Evolutionary conservation across 1,140 invertebrate species (phyloP).

Genomic region (Glomeris maerens): DNA sequence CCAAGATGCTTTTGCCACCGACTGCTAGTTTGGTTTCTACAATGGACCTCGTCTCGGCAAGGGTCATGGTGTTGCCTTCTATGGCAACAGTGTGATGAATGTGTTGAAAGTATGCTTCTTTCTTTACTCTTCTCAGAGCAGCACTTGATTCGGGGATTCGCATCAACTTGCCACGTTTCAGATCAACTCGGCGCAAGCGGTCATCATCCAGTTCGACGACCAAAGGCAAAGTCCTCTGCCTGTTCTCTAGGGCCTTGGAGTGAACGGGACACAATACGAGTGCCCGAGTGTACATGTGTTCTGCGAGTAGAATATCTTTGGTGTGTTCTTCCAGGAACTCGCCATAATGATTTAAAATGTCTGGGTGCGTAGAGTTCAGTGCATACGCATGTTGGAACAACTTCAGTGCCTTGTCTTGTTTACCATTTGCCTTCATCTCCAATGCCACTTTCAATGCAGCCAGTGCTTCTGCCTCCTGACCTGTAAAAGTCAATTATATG

Average conservation of each 20-base stretch:
- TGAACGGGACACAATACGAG: slow-evolving; percentile 69
- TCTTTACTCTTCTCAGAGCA: slow-evolving; percentile 70
- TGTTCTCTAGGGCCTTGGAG: slow-evolving; percentile 58
- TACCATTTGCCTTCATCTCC: slow-evolving; percentile 65
- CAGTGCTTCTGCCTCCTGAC: slow-evolving; percentile 49
- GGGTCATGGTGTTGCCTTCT: slow-evolving; percentile 91
- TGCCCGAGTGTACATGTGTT: slow-evolving; percentile 73
- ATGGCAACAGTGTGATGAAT: slow-evolving; percentile 96
- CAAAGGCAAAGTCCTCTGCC: slow-evolving; percentile 64
- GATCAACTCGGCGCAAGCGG: slow-evolving; percentile 64
- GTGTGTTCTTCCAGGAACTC: slow-evolving; percentile 79
- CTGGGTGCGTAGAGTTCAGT: slow-evolving; percentile 76
- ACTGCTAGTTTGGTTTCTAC: slow-evolving; percentile 86
- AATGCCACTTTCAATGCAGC: slow-evolving; percentile 65
- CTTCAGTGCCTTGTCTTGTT: slow-evolving; percentile 70
- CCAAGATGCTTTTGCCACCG: slow-evolving; percentile 82
- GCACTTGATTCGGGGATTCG: slow-evolving; percentile 62
- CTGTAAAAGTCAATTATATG: slow-evolving; percentile 12
- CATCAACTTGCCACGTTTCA: slow-evolving; percentile 64
- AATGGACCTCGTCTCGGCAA: slow-evolving; percentile 81
- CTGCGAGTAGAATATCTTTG: slow-evolving; percentile 73
- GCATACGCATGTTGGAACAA: slow-evolving; percentile 80
- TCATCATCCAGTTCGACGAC: slow-evolving; percentile 79
- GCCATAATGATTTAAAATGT: slow-evolving; percentile 81
- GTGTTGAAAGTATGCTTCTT: slow-evolving; percentile 85